Evolutionary conservation across 2,888 invertebrate genomes (phyloP), one percentile per base, ranked within the genome.

Genomic region (Rotaria macrura): DNA sequence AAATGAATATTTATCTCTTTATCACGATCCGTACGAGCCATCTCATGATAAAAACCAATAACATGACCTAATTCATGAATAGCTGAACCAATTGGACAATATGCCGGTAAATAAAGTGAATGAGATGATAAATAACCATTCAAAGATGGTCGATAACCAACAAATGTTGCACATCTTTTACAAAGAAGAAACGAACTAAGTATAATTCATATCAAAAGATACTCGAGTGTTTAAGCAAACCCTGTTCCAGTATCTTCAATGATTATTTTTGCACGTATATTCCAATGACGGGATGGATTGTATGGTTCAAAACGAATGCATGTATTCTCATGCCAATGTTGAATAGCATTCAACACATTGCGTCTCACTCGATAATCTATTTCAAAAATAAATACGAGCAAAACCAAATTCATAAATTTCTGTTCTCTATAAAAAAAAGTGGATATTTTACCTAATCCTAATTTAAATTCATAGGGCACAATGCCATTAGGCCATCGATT

Each of bases 51-150:
- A 43, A 85, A 85, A 72, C 85, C 85, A 52, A 85, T 84, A 25
- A 86, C 86, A 52, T 86, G 86, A 34, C 86, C 86, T 25, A 86
- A 49, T 49, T 86, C 86, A 40, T 86, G 86, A 54, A 86, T n/a
- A 84, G 57, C 84, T 55, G 86, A 86, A 38, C 86, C 86, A 20
- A 84, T 14, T 17, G 86, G 86, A 74, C 86, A 86, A 54, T 74
- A 29, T 12, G 74, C 43, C 20, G 86, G 86, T 25, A 86, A 84
- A 52, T 84, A 86, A 34, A 86, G 84, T 4, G 79, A 25, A 79
- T 43, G n/a, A 54, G 74, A 38, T n/a, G 84, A n/a, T 17, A 79
- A 43, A n/a, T 43, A 52, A 23, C 43, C 54, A 43, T 40, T 25
- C 54, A 29, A 47, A 40, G 34, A 20, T 34, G 84, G 74, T n/a